These are phyloP conservation scores for Cordilura impudica DNA, from an alignment of 2,888 invertebrate species.

Conservation along the genomic window DNA sequence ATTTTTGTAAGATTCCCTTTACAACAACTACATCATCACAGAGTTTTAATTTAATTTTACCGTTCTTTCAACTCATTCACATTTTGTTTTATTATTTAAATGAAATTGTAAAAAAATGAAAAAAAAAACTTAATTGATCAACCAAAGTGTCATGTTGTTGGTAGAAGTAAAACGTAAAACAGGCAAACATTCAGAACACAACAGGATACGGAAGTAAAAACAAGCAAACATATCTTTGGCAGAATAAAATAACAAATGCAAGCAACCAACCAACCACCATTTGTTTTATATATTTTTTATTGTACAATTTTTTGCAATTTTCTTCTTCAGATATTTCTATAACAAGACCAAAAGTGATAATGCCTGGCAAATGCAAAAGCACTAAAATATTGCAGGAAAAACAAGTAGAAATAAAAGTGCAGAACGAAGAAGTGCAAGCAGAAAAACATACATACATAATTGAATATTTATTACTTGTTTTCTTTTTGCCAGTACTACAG, in stretches of 20 bases:
- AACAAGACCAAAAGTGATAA: slow-evolving; percentile 17
- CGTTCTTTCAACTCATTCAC: slow-evolving; percentile 7
- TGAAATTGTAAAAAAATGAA: slow-evolving; percentile 9
- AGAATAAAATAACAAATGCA: not conserved
- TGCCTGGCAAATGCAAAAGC: slow-evolving; percentile 24
- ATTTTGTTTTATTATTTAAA: slow-evolving; percentile 13
- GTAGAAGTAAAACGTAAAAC: slow-evolving; percentile 17
- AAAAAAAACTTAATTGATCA: slow-evolving; percentile 48
- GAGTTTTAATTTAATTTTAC: slow-evolving; percentile 42
- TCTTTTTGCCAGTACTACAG: slow-evolving; percentile 9
- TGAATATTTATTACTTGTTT: slow-evolving; percentile 67
- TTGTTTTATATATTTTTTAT: not conserved
- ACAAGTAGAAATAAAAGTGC: not conserved
- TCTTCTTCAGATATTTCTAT: slow-evolving; percentile 19
- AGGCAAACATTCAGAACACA: not conserved
- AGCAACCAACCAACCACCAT: slow-evolving; percentile 17
- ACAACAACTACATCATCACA: too few species aligned
- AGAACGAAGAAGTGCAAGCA: not conserved
- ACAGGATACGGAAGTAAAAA: slow-evolving; percentile 18
- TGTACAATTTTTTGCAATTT: not conserved
- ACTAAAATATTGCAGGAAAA: slow-evolving; percentile 14
- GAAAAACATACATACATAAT: slow-evolving; percentile 65
- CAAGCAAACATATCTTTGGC: not conserved
- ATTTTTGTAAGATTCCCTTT: too few species aligned
- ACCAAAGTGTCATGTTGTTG: slow-evolving; percentile 56